Evolutionary conservation across 2,888 invertebrate species (phyloP).

Genomic region (Tachina lurida): DNA sequence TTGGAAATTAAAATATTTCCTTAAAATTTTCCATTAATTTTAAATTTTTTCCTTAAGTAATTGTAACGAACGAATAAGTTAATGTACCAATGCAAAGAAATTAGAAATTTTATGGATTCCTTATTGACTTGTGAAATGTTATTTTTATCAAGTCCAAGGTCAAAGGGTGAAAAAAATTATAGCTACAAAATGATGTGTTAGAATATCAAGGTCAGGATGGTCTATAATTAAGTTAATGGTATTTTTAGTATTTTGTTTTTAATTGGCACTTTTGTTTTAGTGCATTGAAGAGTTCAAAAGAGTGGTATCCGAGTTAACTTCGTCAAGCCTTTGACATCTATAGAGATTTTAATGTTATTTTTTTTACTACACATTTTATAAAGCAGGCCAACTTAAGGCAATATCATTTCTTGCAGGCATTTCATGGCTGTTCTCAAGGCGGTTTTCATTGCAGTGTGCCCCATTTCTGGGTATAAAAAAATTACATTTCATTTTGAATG

Average conservation of each 20-base stretch:
- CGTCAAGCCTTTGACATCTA: not conserved
- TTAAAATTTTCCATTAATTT: slow-evolving; percentile 24
- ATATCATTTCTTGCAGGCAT: no score
- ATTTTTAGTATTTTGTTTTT: not conserved
- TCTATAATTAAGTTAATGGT: not conserved
- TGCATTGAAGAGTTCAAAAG: not conserved
- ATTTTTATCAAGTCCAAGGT: slow-evolving; percentile 14
- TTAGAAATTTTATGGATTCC: slow-evolving; percentile 21
- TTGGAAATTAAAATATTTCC: slow-evolving; percentile 16
- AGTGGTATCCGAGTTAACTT: not conserved
- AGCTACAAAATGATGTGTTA: slow-evolving; percentile 7
- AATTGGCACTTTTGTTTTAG: not conserved
- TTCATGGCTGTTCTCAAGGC: no score
- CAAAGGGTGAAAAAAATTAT: slow-evolving; percentile 38
- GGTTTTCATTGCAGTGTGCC: no score
- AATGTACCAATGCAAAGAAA: slow-evolving; percentile 32
- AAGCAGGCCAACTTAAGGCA: no score
- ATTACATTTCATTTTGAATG: no score
- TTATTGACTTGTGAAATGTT: slow-evolving; percentile 12
- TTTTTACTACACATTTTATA: no score
- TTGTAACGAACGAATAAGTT: not conserved
- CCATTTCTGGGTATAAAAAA: no score
- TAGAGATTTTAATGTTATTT: not conserved
- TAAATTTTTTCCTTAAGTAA: not conserved
- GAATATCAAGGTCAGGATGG: slow-evolving; percentile 37